Percentiles rank a stretch among this genome's conserved stretches.
phyloP scores from a whole-genome alignment of 2,113 vertebrate species.

The Clarias batrachus region DNA sequence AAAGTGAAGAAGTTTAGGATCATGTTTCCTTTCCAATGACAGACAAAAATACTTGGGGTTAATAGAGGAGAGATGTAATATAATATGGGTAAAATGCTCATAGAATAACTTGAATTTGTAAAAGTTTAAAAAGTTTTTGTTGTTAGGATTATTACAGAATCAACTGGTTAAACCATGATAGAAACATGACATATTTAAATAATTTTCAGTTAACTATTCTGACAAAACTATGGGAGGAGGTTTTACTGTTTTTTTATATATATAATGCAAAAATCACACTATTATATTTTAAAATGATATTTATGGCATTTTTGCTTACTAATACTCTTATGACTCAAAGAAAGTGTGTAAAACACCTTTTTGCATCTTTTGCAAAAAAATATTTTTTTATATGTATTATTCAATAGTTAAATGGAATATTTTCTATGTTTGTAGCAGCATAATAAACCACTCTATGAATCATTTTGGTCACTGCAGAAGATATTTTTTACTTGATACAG shows the following conservation, averaged over 20 bases:
- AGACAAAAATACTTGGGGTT: not conserved
- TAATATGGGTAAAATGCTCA: not conserved
- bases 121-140: not conserved
- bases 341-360: too few species aligned
- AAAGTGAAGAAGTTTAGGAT: slow-evolving; percentile 33
- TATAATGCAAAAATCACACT: too few species aligned
- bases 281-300: too few species aligned
- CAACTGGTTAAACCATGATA: not conserved
- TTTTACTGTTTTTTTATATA: too few species aligned
- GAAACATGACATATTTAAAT: too few species aligned
- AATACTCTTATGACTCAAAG: too few species aligned
- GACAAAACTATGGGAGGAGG: too few species aligned
- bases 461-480: not conserved
- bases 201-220: too few species aligned
- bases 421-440: not conserved
- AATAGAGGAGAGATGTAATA: slow-evolving; percentile 8
- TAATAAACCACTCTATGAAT: not conserved
- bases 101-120: not conserved
- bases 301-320: too few species aligned
- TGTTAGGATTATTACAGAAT: not conserved
- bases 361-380: too few species aligned
- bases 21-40: slow-evolving; percentile 8
- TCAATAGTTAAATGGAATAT: not conserved
- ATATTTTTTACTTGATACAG: not conserved
- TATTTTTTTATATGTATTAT: too few species aligned